Evolutionary conservation across 2,888 invertebrate species (phyloP), one percentile per base, ranked within the genome.

Genomic region (Tenthredo notha): DNA sequence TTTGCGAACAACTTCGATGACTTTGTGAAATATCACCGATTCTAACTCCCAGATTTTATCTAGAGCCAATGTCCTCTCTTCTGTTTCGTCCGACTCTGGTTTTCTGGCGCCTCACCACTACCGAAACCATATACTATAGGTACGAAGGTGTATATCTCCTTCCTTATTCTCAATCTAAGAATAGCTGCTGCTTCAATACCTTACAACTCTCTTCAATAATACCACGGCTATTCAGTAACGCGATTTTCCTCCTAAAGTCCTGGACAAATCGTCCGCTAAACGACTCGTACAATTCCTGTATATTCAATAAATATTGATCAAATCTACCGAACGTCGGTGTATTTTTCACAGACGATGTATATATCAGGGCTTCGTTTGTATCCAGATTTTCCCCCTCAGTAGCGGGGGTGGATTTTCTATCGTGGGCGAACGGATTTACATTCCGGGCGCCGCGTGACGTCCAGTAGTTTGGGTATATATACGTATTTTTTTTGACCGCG

Each of bases 11-110:
- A 91, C 92, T 92, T 92, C 92, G 92, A 92, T 92, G 92, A 92
- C 92, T 92, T 91, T 89, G 91, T 92, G 90, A 92, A 92, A 92
- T 92, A 92, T 92, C 90, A 91, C 92, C 88, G 92, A 91, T 92
- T 91, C 88, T 87, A 89, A 90, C 90, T 90, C 88, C 89, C 85
- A 91, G 92, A 92, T 92, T 89, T 90, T 92, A 92, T 92, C 91
- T 89, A 37, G 47, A 67, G 54, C 70, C 43, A 70, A 47, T 70
- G 83, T 83, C 83, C 10, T 83, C 83, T 65, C 78, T 58, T 54
- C 80, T 83, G 70, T 67, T 83, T 83, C 83, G 83, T 83, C 58
- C 70, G 67, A 50, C 83, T 67, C 83, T 83, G 9, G 65, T 67
- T 83, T 67, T 70, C 83, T 84, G 86, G 74, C 85, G 87, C 87